Evolutionary conservation across 2,113 vertebrate genomes (phyloP), one percentile per base, ranked within the genome.

Genomic region (Dasyurus viverrinus): DNA sequence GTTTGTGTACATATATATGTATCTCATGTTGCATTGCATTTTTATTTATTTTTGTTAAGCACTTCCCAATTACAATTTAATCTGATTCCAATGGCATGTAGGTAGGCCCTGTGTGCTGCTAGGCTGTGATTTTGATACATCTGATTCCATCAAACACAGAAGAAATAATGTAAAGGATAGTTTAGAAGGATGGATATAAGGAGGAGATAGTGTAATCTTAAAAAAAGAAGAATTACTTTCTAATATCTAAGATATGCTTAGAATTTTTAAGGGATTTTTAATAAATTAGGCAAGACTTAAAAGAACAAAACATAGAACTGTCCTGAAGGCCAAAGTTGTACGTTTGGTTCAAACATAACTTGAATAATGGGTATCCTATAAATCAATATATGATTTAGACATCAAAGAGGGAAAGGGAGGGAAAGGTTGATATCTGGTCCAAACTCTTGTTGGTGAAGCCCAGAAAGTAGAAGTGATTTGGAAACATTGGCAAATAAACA

Each of bases 101-200:
- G 50, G 50, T 52, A 11, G 50, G 50, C 9, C 50, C 50, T 52
- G 10, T 9, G 11, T 52, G 50, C 50, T 52, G 50, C 50, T 52
- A 10, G 50, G 50, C 50, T 52, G 9, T 52, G 50, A 52, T 52
- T 52, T 52, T 52, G 50, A 52, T 52, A 52, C 50, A 52, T 52
- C 50, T 52, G 50, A 52, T 52, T 11, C 50, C 50, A 52, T 52
- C 50, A 9, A 52, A 52, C 50, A 52, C 10, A 52, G 89, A 90
- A 92, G 90, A 50, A 84, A 89, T 68, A 91, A 54, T 91, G 48
- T 22, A 42, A 92, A 96, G 90, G 76, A 25, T 76, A 92, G 30
- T 48, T 53, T 50, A 54, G 19, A 68, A 68, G 19, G 57, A 16
- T 36, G 60, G 12, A 68, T 36, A 68, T 36, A 27, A 30, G 54